Percentiles rank a stretch among this genome's conserved stretches.
Evolutionary conservation across 2,888 invertebrate species (phyloP).

Genomic region (Cosmia trapezina): DNA sequence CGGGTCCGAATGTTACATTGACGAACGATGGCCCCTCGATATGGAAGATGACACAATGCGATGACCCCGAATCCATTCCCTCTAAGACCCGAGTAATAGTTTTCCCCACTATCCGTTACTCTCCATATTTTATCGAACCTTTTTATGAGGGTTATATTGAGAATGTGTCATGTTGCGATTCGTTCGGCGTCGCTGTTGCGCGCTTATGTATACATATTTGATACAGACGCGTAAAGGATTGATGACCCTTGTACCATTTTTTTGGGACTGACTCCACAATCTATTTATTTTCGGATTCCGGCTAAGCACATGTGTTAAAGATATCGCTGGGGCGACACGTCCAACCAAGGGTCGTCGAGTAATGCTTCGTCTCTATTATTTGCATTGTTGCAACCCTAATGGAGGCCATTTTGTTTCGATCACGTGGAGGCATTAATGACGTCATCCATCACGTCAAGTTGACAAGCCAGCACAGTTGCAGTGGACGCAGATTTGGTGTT

Average conservation of each 20-base stretch:
- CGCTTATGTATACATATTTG: constrained; percentile 82
- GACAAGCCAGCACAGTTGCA: constrained; percentile 82
- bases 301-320: constrained; percentile 60
- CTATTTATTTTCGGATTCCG: constrained; percentile 75
- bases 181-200: constrained; percentile 72
- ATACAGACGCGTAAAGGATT: constrained; percentile 83
- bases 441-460: constrained; percentile 84
- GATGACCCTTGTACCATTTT: constrained; percentile 80
- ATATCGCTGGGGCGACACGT: constrained; percentile 37
- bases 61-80: constrained; percentile 86
- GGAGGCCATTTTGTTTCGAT: constrained; percentile 79
- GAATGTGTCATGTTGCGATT: constrained; percentile 81
- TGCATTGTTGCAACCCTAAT: constrained; percentile 72
- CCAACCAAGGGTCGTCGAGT: constrained; percentile 30
- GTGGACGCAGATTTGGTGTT: constrained; percentile 72
- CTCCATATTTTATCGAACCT: constrained; percentile 84
- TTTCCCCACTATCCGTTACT: constrained; percentile 79
- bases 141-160: constrained; percentile 85
- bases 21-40: constrained; percentile 83
- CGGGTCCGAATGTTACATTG: constrained; percentile 75
- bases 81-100: constrained; percentile 81
- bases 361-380: constrained; percentile 54
- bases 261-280: constrained; percentile 75
- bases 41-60: constrained; percentile 86
- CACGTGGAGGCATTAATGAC: constrained; percentile 81